Conservation (phyloP, 2,888 invertebrate species). For the Lampropteryx suffumata region DNA sequence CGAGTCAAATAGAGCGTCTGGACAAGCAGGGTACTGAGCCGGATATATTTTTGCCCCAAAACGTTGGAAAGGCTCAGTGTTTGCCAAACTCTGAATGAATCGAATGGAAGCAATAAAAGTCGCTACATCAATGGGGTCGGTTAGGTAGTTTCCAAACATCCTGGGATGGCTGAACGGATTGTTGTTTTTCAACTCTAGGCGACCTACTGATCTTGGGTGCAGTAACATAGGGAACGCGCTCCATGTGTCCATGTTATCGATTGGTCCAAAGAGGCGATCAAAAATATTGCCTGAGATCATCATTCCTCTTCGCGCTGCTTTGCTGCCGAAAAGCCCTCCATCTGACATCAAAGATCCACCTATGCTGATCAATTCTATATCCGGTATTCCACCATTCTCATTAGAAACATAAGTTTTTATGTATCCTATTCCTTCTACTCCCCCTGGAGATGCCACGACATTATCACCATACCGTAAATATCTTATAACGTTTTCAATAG, state of each 20-base stretch:
- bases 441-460: constrained; percentile 79
- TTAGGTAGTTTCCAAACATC: constrained; percentile 87
- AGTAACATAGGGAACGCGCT: constrained; percentile 85
- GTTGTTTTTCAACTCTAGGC: constrained; percentile 83
- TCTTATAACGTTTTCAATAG: constrained; percentile 42
- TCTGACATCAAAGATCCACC: constrained; percentile 74
- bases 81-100: constrained; percentile 69
- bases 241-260: constrained; percentile 73
- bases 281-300: constrained; percentile 71
- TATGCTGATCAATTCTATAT: constrained; percentile 87
- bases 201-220: constrained; percentile 87
- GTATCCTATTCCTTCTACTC: constrained; percentile 85
- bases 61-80: constrained; percentile 76
- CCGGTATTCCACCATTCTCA: constrained; percentile 81
- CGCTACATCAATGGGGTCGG: constrained; percentile 83
- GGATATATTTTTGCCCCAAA: constrained; percentile 79
- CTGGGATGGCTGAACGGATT: constrained; percentile 86
- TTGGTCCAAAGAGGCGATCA: constrained; percentile 66
- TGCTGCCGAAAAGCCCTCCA: constrained; percentile 63
- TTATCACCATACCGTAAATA: constrained; percentile 66
- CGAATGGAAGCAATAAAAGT: constrained; percentile 84
- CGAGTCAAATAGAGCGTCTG: constrained; percentile 68
- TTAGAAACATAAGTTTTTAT: constrained; percentile 82
- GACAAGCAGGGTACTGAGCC: constrained; percentile 84
- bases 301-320: constrained; percentile 65